Base-by-base conservation (phyloP, 1,140 invertebrate species). In the Zaprionus tsacasi region DNA sequence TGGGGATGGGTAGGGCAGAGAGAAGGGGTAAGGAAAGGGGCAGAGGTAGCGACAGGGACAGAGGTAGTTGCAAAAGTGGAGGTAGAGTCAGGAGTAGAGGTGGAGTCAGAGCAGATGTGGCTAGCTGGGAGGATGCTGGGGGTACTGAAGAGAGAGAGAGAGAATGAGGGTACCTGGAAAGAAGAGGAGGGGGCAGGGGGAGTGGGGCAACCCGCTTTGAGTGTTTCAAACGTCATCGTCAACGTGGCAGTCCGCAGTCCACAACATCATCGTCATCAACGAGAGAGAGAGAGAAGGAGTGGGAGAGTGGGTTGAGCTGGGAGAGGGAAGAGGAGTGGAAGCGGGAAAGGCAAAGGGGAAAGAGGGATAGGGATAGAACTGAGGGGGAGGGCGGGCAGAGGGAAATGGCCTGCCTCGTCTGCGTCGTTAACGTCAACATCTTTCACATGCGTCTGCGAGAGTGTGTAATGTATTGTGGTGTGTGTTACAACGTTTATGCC, bases 371-470 rank as follows among this genome's bases (percentile, higher is more conserved):
- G 8, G 2, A 48, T 6, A 25, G 38, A 30, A 21, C 40, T 17
- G 59, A 3, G 10, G 25, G 15, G 25, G 10, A 2, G 11, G 15
- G 7, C n/a, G 21, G 7, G n/a, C 13, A 6, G 45, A 17, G n/a
- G 45, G 59, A 0, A 30, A 17, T 21, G 12, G 60, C n/a, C 27
- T 70, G 66, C 65, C 70, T 82, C 69, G 81, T 74, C 71, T 74
- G 58, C 71, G 43, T 76, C 73, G 69, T 76, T 86, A 86, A 76
- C 68, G 82, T 81, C 82, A 80, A 86, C 82, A 86, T 85, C 78
- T 86, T 78, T 86, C 82, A 85, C 55, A 36, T 65, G 75, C 59
- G 50, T 79, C 71, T 25, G 25, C 15, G 15, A 61, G 45, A 11
- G 40, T 40, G 38, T 40, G 57, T 63, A 12, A 8, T 33, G 21